These are phyloP conservation scores for Pentalonia nigronervosa DNA, from an alignment of 1,140 invertebrate genomes.

Conservation along the genomic window DNA sequence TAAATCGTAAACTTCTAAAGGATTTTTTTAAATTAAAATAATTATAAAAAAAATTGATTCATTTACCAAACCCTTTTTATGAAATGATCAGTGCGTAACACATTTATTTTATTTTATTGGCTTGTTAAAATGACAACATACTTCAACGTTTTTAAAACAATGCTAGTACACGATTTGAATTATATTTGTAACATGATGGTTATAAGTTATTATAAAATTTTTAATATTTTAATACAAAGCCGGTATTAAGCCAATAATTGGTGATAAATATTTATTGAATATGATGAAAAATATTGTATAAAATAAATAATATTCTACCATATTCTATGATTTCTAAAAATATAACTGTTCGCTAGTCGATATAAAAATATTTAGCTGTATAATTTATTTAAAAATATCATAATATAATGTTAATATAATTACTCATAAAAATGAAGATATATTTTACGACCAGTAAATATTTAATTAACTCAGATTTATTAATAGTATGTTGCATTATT, in stretches of 20 bases:
- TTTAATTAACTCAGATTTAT: no score
- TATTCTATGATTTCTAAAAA: neutral
- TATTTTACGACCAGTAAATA: neutral
- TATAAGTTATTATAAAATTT: neutral
- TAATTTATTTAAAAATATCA: no score
- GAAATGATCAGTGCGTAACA: neutral
- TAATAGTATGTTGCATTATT: neutral
- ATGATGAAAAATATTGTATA: neutral
- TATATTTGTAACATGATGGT: neutral
- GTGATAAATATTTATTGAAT: neutral
- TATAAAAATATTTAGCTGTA: neutral
- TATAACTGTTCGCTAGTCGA: neutral
- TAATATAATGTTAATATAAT: no score
- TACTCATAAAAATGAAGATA: neutral
- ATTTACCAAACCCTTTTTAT: neutral
- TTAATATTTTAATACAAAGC: neutral
- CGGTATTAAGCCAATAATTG: neutral
- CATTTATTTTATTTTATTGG: neutral
- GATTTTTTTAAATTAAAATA: neutral
- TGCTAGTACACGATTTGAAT: neutral
- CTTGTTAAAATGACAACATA: neutral
- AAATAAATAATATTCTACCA: neutral
- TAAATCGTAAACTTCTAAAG: neutral
- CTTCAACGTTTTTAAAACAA: neutral
- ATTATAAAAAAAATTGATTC: neutral